phyloP scores from a whole-genome alignment of 2,113 vertebrate species.

The Gobius niger region DNA sequence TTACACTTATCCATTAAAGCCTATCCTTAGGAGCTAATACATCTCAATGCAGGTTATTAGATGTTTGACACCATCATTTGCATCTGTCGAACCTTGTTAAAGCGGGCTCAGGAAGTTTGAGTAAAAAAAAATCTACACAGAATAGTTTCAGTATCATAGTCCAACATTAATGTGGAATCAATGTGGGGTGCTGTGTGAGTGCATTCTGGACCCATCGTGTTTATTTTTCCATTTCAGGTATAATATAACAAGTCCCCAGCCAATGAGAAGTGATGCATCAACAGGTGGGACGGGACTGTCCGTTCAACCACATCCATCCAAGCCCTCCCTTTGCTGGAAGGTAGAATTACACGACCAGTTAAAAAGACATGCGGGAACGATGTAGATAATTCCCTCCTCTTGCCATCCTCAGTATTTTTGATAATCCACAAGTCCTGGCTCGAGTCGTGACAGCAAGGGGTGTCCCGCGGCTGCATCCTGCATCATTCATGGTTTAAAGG shows the following conservation, averaged over 20 bases:
- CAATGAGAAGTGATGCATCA: constrained; percentile 21
- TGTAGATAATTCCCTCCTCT: background rate
- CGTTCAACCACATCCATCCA: constrained; percentile 21
- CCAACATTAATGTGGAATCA: no score
- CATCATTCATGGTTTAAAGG: constrained; percentile 7
- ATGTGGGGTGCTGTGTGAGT: no score
- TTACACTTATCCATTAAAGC: background rate
- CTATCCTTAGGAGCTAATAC: background rate
- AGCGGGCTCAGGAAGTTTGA: no score
- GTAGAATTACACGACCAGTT: constrained; percentile 53
- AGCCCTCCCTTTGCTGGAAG: constrained; percentile 26
- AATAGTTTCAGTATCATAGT: no score
- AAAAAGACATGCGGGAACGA: constrained; percentile 13
- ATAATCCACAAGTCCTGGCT: background rate
- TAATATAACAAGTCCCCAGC: constrained; percentile 9
- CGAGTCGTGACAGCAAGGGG: background rate
- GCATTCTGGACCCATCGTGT: no score
- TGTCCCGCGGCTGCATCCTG: background rate
- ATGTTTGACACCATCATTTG: background rate
- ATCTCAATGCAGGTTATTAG: background rate
- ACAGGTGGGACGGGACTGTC: constrained; percentile 35
- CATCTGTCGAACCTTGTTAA: background rate
- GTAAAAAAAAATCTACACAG: no score
- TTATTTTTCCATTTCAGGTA: background rate
- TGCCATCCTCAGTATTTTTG: background rate